Evolutionary conservation across 2,113 vertebrate genomes (phyloP), one percentile per base, ranked within the genome.

Genomic region (Brachypodius melanocephalos): DNA sequence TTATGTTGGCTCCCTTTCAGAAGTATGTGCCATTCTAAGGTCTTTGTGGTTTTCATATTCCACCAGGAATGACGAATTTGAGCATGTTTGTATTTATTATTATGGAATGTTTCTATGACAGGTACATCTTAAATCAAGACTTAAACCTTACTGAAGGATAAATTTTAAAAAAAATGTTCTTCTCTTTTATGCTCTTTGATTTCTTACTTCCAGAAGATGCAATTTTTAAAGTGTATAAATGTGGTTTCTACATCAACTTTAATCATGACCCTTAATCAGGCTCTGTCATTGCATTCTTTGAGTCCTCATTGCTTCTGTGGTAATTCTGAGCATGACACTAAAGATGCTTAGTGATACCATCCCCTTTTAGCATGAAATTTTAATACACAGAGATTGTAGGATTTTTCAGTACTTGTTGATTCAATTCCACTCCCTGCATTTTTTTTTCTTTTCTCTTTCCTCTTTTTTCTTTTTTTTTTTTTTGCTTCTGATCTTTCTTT

Each of bases 401-500:
- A 46, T 68, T 74, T 58, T 62, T 92, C 32, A n/a, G 36, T 73
- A 93, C 78, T 91, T 95, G 46, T 84, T 94, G 90, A 88, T 88
- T 82, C 1, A 12, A 54, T 88, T 82, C 34, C 5, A 2, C 4
- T 9, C 15, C 17, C 10, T n/a, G 7, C 2, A 1, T n/a, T 26
- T 32, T 31, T 4, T 11, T 14, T 1, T 9, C 12, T 5, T 4
- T 3, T 5, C 12, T 2, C 3, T 5, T 14, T 2, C 3, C 2
- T 52, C 5, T n/a, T 19, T 29, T 14, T 3, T 8, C 2, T 29
- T 65, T 71, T 28, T 17, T 3, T 14, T 2, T 31, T 66, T 72
- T 82, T 75, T 75, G 51, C 69, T 89, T 95, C 58, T 93, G 71
- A 90, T 73, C 49, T 88, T 84, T 84, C 86, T 77, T 90, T 94